A percentile compares a stretch with the other conserved stretches of the same genome.
Evolutionary conservation across 2,888 invertebrate species (phyloP).

Genomic region (Cantharis lateralis): DNA sequence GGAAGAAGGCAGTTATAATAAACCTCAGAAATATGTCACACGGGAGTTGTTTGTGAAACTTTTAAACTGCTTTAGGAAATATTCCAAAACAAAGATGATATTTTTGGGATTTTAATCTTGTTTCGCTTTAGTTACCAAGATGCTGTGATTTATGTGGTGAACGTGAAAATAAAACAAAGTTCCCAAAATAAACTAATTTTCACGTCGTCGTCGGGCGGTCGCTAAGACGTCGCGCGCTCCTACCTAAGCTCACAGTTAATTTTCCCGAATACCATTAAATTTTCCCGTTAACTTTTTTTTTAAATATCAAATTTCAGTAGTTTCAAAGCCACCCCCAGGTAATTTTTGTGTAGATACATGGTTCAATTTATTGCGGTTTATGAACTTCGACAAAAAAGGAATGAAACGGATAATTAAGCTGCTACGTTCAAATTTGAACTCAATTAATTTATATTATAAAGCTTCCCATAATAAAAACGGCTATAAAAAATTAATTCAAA

Average conservation of each 20-base stretch:
- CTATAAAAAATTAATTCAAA: background rate
- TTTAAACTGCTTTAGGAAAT: conserved; percentile 24
- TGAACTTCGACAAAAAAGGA: background rate
- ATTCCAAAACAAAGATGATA: conserved; percentile 13
- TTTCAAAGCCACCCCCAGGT: background rate
- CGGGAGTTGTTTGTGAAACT: conserved; percentile 19
- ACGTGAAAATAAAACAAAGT: background rate
- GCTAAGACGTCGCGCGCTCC: background rate
- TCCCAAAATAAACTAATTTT: background rate
- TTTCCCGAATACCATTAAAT: background rate
- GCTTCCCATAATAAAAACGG: background rate
- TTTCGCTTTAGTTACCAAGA: conserved; percentile 4
- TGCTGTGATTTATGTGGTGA: background rate
- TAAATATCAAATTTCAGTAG: background rate
- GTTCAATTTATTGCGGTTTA: background rate
- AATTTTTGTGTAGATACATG: background rate
- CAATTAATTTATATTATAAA: background rate
- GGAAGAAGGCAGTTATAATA: conserved; percentile 7
- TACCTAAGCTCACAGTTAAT: background rate
- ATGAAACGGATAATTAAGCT: background rate
- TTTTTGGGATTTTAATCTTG: conserved; percentile 18
- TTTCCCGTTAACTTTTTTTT: background rate
- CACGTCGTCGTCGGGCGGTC: background rate
- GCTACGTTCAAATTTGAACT: background rate
- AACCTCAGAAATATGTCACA: conserved; percentile 13